These are phyloP conservation scores for Rhinatrema bivittatum DNA, from an alignment of 2,797 vertebrate genomes.

Conservation along the genomic window DNA sequence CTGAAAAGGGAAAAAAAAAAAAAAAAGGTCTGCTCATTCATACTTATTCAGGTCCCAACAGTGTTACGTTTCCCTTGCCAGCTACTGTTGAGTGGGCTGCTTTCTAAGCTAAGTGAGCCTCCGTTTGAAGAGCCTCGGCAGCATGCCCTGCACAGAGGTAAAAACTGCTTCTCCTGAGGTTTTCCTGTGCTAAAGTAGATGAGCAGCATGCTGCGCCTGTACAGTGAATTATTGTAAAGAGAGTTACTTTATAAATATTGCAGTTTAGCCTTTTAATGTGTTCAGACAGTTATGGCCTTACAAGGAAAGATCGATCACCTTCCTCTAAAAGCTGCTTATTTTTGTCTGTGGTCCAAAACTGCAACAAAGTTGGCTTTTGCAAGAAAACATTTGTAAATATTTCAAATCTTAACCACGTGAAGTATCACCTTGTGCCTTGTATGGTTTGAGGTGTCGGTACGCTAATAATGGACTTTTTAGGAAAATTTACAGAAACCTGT, in stretches of 20 bases:
- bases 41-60: slow-evolving; percentile 1
- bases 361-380: neutral
- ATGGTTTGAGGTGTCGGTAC: neutral
- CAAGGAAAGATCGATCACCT: slow-evolving; percentile 8
- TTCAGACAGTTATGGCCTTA: neutral
- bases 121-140: slow-evolving; percentile 4
- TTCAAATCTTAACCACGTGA: neutral
- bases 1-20: too few relatives aligned
- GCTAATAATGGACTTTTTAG: too few relatives aligned
- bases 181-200: neutral
- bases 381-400: accelerated
- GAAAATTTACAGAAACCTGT: slow-evolving; percentile 2
- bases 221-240: neutral
- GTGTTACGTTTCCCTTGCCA: slow-evolving; percentile 15
- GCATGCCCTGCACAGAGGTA: slow-evolving; percentile 7
- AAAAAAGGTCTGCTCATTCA: slow-evolving; percentile 16
- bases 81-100: slow-evolving; percentile 26
- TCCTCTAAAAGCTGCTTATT: neutral
- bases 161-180: slow-evolving; percentile 6
- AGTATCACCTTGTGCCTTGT: neutral
- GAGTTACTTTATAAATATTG: slow-evolving; percentile 1
- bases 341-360: neutral
- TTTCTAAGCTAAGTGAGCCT: slow-evolving; percentile 30
- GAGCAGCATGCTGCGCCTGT: slow-evolving; percentile 14
- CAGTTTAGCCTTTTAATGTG: neutral